phyloP scores from a whole-genome alignment of 2,797 vertebrate genomes.

The Melanotaenia parkinsoni region DNA sequence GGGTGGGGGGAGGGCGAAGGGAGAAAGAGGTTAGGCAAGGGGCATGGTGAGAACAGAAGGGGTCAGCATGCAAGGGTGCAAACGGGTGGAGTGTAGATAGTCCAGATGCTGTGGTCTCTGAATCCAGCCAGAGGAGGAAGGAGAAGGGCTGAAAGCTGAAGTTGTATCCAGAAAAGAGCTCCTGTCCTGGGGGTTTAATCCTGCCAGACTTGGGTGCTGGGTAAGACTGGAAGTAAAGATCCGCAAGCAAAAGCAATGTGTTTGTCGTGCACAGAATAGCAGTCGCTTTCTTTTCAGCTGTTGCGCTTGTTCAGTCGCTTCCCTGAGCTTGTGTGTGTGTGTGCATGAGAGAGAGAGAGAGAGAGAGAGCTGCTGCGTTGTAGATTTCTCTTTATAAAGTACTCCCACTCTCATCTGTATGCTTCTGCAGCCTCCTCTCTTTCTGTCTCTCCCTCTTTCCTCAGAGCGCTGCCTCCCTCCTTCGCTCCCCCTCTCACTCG shows the following conservation, averaged over 20 bases:
- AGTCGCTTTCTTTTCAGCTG: constrained; percentile 76
- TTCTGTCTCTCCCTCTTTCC: constrained; percentile 77
- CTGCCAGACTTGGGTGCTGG: constrained; percentile 55
- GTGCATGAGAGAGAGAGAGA: constrained; percentile 67
- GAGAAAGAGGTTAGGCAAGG: constrained; percentile 54
- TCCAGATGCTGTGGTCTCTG: constrained; percentile 51
- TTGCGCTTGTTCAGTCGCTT: constrained; percentile 79
- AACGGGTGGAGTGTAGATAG: constrained; percentile 35
- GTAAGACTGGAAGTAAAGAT: constrained; percentile 71
- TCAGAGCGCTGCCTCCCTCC: constrained; percentile 44
- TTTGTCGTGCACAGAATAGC: constrained; percentile 58
- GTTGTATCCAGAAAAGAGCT: constrained; percentile 78
- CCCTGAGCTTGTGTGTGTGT: constrained; percentile 34
- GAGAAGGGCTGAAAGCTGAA: constrained; percentile 35
- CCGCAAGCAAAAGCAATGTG: constrained; percentile 62
- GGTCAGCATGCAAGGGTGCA: constrained; percentile 65
- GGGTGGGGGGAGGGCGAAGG: constrained; percentile 7
- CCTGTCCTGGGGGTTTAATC: constrained; percentile 69
- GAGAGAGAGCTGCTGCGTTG: constrained; percentile 86
- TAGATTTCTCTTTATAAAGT: constrained; percentile 97
- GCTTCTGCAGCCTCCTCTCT: constrained; percentile 89
- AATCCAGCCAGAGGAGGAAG: constrained; percentile 60
- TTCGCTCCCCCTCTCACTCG: constrained; percentile 48
- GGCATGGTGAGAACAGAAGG: constrained; percentile 64
- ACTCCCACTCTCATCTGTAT: constrained; percentile 99